Evolutionary conservation across 2,888 invertebrate species (phyloP).

Genomic region (Corythucha ciliata): DNA sequence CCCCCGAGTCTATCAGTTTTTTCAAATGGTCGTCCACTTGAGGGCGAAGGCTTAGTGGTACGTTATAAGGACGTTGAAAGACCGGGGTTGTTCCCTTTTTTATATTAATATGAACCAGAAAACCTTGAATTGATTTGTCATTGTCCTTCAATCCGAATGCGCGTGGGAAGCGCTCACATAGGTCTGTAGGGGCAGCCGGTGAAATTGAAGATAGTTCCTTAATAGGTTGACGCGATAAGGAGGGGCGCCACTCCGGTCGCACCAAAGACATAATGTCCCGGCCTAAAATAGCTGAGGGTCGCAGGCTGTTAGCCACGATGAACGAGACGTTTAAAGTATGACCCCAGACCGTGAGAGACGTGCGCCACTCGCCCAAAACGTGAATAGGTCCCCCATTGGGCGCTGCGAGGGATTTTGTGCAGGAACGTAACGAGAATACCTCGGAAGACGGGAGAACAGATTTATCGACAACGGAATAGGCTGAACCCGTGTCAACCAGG

Average conservation of each 20-base stretch:
- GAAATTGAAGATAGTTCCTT: neutral
- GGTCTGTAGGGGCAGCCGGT: neutral
- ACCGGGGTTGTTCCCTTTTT: constrained; percentile 12
- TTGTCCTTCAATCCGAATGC: constrained; percentile 4
- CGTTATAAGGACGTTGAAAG: constrained; percentile 8
- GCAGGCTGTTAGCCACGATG: neutral
- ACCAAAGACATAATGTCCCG: neutral
- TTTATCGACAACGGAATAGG: too few species aligned
- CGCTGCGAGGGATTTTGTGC: too few species aligned
- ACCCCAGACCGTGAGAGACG: too few species aligned
- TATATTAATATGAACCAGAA: constrained; percentile 10
- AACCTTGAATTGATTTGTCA: constrained; percentile 2
- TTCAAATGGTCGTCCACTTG: constrained; percentile 3
- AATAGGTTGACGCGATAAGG: neutral
- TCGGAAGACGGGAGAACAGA: too few species aligned
- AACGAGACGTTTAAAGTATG: too few species aligned
- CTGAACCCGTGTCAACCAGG: too few species aligned
- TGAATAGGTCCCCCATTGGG: too few species aligned
- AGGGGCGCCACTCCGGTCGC: neutral
- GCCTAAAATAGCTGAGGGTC: constrained; percentile 2
- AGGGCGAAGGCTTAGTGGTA: constrained; percentile 11
- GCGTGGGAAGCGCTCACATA: neutral
- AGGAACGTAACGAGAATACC: too few species aligned
- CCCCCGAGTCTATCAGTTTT: constrained; percentile 1
- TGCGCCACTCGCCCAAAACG: too few species aligned